Conservation (phyloP, 2,113 vertebrate species). For the Rhinoptilus africanus region DNA sequence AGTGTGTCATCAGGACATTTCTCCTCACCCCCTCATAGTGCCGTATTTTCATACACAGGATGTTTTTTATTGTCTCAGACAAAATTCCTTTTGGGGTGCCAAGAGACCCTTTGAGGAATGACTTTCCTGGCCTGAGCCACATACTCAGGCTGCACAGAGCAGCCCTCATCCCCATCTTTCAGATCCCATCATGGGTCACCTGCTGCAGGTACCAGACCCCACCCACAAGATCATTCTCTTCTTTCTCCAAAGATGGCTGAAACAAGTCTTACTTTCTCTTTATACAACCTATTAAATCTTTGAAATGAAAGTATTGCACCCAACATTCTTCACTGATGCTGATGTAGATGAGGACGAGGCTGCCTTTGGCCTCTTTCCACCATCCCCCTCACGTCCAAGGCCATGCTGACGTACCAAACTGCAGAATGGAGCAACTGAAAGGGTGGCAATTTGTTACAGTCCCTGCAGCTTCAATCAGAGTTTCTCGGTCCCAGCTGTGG, state of each 20-base stretch:
- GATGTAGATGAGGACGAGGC: neutral
- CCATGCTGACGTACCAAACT: neutral
- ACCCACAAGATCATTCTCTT: neutral
- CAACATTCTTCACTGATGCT: neutral
- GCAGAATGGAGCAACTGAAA: neutral
- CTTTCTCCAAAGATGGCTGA: neutral
- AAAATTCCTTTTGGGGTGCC: neutral
- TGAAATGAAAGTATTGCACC: neutral
- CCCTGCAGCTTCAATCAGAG: neutral
- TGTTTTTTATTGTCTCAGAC: neutral
- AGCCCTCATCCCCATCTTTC: neutral
- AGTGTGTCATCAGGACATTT: neutral
- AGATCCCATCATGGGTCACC: neutral
- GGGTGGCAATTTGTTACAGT: neutral
- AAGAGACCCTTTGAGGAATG: neutral
- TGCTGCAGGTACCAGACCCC: neutral
- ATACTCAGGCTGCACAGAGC: neutral
- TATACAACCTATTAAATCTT: neutral
- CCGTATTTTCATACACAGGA: neutral
- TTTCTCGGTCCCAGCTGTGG: neutral
- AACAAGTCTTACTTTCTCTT: neutral
- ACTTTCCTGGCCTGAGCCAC: neutral
- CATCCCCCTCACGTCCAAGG: neutral
- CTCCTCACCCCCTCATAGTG: neutral
- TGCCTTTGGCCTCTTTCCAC: neutral